Evolutionary conservation across 92 coral and sea anemone genomes (phyloP).

Genomic region (Bergia sp.): DNA sequence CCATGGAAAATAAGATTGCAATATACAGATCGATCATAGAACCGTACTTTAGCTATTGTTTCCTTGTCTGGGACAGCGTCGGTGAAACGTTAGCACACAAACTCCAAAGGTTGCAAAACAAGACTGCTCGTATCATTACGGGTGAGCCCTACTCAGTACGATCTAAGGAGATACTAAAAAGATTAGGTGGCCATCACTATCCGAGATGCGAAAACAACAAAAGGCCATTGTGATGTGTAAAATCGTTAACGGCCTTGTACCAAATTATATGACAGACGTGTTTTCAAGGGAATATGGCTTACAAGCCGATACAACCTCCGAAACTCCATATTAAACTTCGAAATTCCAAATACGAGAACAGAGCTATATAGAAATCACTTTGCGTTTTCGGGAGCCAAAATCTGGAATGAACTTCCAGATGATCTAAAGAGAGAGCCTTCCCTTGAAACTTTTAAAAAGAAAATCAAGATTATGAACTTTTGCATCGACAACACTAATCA

Average conservation of each 20-base stretch:
- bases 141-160: not conserved
- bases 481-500: not conserved
- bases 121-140: not conserved
- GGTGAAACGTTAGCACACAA: not conserved
- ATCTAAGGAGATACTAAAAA: not conserved
- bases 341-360: not conserved
- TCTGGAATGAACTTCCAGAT: constrained; percentile 8
- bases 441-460: constrained; percentile 8
- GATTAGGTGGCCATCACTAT: constrained; percentile 12
- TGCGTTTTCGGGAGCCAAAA: constrained; percentile 20
- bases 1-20: not conserved
- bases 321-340: not conserved
- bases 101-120: constrained; percentile 12
- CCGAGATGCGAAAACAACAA: not conserved
- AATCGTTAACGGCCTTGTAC: constrained; percentile 13
- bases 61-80: constrained; percentile 47
- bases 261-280: not conserved
- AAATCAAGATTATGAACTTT: not conserved
- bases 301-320: not conserved
- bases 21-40: not conserved
- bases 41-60: not conserved
- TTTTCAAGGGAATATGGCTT: not conserved
- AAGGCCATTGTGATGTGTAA: not conserved
- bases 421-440: not conserved
- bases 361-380: constrained; percentile 11